A percentile compares a stretch with the other conserved stretches of the same genome.
Conservation (phyloP, 1,140 invertebrate genomes). For the Luehdorfia chinensis region DNA sequence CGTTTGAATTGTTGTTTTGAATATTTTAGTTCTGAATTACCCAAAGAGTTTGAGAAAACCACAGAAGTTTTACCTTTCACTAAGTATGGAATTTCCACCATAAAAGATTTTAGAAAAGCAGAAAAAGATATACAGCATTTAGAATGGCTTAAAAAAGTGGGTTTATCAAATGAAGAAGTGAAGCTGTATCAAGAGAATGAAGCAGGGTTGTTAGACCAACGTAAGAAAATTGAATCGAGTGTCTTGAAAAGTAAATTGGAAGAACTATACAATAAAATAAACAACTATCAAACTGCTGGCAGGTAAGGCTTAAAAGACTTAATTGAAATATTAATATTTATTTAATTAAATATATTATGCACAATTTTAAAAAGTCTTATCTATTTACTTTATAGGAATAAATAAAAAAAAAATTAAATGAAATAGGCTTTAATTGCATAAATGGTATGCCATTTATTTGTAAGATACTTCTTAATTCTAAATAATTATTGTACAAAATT, state of each 20-base stretch:
- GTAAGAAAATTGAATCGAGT: constrained; percentile 47
- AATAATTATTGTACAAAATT: too few species aligned
- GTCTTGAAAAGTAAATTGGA: constrained; percentile 46
- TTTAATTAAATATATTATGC: too few species aligned
- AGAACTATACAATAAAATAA: constrained; percentile 53
- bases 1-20: constrained; percentile 1
- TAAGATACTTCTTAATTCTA: too few species aligned
- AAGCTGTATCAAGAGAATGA: constrained; percentile 60
- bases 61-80: constrained; percentile 62
- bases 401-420: background rate
- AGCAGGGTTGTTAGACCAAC: constrained; percentile 47
- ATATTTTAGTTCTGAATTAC: constrained; percentile 51
- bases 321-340: too few species aligned
- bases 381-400: too few species aligned
- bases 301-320: constrained; percentile 38
- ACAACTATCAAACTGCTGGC: constrained; percentile 34
- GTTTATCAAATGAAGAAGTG: constrained; percentile 58
- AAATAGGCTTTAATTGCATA: too few species aligned
- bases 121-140: constrained; percentile 53
- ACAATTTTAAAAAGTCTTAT: too few species aligned
- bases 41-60: constrained; percentile 61
- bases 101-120: constrained; percentile 48
- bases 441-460: too few species aligned
- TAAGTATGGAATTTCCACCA: constrained; percentile 57
- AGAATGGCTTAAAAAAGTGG: constrained; percentile 59